Evolutionary conservation across 2,113 vertebrate species (phyloP), one percentile per base, ranked within the genome.

Genomic region (Rissa tridactyla): DNA sequence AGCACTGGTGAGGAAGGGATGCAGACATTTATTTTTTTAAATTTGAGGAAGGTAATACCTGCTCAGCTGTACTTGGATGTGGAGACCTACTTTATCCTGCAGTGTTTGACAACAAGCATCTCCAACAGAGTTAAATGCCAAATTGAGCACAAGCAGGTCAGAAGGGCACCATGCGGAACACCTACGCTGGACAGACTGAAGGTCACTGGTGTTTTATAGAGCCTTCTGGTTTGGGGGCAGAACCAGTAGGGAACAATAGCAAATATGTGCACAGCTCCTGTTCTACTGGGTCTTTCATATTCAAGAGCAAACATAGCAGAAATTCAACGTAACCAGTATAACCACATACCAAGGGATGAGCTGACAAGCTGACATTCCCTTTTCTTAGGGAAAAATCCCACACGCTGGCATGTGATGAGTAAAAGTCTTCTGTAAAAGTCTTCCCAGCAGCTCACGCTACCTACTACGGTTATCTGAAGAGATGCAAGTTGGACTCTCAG

Each of bases 1-100:
- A 99, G 98, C 99, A 99, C 99, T 99, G 96, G 40, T 61, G 61
- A 91, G 60, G 72, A 62, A 96, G 78, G 95, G 80, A 94, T 51
- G 52, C 36, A 85, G 73, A 90, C 3, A 69, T 6, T 73, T 55
- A 20, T 6, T 76, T 58, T 49, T n/a, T 13, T 30, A 23, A 82
- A 57, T 14, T 82, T 69, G 20, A 7, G 36, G 75, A 85, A 83
- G 38, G 16, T 61, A 11, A 36, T 10, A 73, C 3, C 25, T 58
- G 42, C 80, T 81, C 81, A 65, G 21, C 25, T 72, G 30, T 29
- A n/a, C 4, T n/a, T 81, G 44, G 47, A 60, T 1, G 9, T 2
- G 11, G 70, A 68, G 46, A 90, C 13, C 42, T 69, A 10, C 27
- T 90, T 90, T 22, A 80, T 12, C 36, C 62, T 38, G 34, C 30